These are phyloP conservation scores for Acipenser oxyrinchus DNA, from an alignment of 2,797 vertebrate species.

Conservation along the genomic window DNA sequence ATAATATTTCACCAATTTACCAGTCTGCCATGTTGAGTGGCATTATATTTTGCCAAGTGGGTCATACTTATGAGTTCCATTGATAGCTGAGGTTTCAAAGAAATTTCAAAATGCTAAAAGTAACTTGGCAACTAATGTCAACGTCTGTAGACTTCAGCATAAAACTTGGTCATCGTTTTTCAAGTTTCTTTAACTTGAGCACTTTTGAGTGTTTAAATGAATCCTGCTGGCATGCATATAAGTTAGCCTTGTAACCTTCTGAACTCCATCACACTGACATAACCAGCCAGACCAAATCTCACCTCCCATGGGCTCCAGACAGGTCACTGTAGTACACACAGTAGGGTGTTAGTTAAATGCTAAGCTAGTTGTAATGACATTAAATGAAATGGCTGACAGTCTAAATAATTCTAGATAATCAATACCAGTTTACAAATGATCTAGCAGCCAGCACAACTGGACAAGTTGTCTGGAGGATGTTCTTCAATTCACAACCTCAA, in stretches of 20 bases:
- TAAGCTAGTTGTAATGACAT: slow-evolving; percentile 30
- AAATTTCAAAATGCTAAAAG: too few relatives aligned
- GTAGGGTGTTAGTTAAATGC: slow-evolving; percentile 24
- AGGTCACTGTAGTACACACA: slow-evolving; percentile 17
- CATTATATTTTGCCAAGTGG: too few relatives aligned
- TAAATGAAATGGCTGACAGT: slow-evolving; percentile 25
- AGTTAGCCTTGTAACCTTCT: neutral
- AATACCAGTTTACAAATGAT: slow-evolving; percentile 20
- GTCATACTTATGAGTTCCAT: too few relatives aligned
- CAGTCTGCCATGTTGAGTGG: too few relatives aligned
- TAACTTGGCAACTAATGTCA: too few relatives aligned
- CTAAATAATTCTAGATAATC: slow-evolving; percentile 30
- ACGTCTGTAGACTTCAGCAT: too few relatives aligned
- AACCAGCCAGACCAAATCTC: neutral
- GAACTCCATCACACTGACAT: neutral
- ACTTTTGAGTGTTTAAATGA: too few relatives aligned
- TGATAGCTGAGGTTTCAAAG: too few relatives aligned
- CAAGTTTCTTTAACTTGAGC: too few relatives aligned
- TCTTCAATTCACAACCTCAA: neutral
- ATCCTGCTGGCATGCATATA: too few relatives aligned
- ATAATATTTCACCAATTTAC: too few relatives aligned
- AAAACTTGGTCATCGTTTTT: too few relatives aligned
- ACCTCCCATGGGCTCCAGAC: neutral
- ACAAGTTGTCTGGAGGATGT: neutral
- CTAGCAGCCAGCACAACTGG: slow-evolving; percentile 4